Base-by-base conservation (phyloP, 1,140 invertebrate species). In the Himalopsyche phryganea region DNA sequence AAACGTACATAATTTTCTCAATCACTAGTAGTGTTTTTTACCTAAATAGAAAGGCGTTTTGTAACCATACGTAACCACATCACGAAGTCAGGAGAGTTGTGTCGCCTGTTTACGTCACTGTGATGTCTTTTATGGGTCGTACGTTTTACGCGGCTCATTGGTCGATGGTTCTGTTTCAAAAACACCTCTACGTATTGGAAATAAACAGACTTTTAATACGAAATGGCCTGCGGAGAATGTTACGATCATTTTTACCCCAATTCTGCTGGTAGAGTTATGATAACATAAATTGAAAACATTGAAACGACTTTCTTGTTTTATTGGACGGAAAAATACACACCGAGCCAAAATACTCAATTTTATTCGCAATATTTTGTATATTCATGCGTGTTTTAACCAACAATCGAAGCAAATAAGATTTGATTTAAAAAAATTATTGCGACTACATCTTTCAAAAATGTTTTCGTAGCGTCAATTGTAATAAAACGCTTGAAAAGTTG, bases 101-200 rank as follows among this genome's bases (percentile, higher is more conserved):
- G 49, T n/a, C 49, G 38, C 38, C 17, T 44, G 55, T 58, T 51
- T 62, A 63, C 55, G 55, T 58, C 50, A 53, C 45, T 54, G 54
- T 54, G 60, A 41, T 41, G 47, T 46, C 58, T 63, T 63, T 63
- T 63, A 63, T 54, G 50, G 40, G 35, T 33, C 49, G 46, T 50
- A 63, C 55, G 55, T 55, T 63, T 63, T 63, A 63, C 49, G 57
- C 40, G 50, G 15, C 50, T 41, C 55, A 58, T 54, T 58, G 60
- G 55, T 41, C 40, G 48, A 56, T 40, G 60, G 33, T 50, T 46
- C 60, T 35, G 48, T 48, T 56, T 48, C 47, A 15, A 42, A 54
- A 46, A 57, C 48, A 58, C 32, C 28, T 20, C 50, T 41, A 58
- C 47, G 60, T 58, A 62, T 62, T 52, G 60, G 56, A 62, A 62